Evolutionary conservation across 2,888 invertebrate genomes (phyloP).

Genomic region (Meghimatium bilineatum): DNA sequence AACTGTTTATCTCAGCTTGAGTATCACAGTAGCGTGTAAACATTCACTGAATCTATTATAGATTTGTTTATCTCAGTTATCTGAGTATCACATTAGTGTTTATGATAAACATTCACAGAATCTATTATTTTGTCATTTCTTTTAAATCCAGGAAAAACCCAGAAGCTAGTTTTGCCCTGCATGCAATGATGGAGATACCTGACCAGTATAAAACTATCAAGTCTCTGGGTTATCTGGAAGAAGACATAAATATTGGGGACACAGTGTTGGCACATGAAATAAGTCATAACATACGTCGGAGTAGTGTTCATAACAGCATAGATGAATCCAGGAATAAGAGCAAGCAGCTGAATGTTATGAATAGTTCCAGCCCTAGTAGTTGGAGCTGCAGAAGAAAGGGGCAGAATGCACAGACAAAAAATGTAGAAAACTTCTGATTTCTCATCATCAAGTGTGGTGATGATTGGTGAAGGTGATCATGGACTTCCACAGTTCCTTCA

Average conservation of each 20-base stretch:
- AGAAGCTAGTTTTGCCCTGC: slow-evolving; percentile 78
- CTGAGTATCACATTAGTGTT: too few relatives aligned
- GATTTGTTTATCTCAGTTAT: too few relatives aligned
- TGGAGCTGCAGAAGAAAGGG: too few relatives aligned
- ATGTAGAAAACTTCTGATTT: not conserved
- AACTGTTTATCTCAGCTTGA: too few relatives aligned
- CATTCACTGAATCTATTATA: too few relatives aligned
- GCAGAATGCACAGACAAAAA: slow-evolving; percentile 1
- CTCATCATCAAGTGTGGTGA: too few relatives aligned
- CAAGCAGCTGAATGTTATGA: not conserved
- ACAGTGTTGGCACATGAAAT: not conserved
- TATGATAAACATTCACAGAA: not conserved
- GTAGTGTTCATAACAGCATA: not conserved
- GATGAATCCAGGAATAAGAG: not conserved
- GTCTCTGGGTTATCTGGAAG: slow-evolving; percentile 63
- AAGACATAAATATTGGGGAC: not conserved
- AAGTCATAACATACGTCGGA: not conserved
- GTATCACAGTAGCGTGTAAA: too few relatives aligned
- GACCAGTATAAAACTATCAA: slow-evolving; percentile 78
- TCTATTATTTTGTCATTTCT: not conserved
- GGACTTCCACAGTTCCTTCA: too few relatives aligned
- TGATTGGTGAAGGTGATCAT: too few relatives aligned
- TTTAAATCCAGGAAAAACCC: slow-evolving; percentile 66
- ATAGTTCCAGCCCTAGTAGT: not conserved
- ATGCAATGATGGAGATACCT: slow-evolving; percentile 79